phyloP scores from a whole-genome alignment of 1,140 invertebrate genomes.

The Nephila pilipes region DNA sequence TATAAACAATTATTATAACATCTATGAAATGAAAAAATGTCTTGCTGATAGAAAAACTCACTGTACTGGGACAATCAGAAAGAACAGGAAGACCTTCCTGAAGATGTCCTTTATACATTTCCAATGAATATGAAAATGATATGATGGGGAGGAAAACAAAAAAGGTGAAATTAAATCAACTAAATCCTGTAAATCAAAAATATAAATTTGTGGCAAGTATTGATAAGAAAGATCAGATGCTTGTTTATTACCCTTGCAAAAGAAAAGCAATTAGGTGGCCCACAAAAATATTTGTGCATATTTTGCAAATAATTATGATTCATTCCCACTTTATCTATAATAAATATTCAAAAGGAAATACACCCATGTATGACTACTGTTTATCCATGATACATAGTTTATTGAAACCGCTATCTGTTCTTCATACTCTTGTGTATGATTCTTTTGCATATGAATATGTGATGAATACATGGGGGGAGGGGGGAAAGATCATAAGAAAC shows the following conservation, averaged over 20 bases:
- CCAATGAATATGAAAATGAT: conserved; percentile 46
- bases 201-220: conserved; percentile 49
- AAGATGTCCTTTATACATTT: conserved; percentile 4
- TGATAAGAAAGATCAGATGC: conserved; percentile 54
- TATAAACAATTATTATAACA: conserved; percentile 47
- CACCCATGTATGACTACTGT: too few relatives aligned
- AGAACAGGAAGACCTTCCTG: conserved; percentile 36
- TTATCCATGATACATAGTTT: too few relatives aligned
- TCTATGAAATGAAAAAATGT: conserved; percentile 49
- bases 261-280: conserved; percentile 6
- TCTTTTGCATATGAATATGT: too few relatives aligned
- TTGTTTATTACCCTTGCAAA: conserved; percentile 36
- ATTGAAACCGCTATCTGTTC: too few relatives aligned
- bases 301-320: conserved; percentile 45
- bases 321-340: conserved; percentile 51
- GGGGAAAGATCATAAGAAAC: too few relatives aligned
- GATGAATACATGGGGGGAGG: too few relatives aligned
- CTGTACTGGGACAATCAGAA: conserved; percentile 44
- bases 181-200: conserved; percentile 6
- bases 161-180: conserved; percentile 4
- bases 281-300: conserved; percentile 40
- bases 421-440: too few relatives aligned
- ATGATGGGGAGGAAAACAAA: conserved; percentile 17
- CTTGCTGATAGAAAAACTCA: conserved; percentile 15
- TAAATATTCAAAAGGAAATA: conserved; percentile 36